Evolutionary conservation across 1,140 invertebrate genomes (phyloP), one percentile per base, ranked within the genome.

Genomic region (Zaprionus davidi): DNA sequence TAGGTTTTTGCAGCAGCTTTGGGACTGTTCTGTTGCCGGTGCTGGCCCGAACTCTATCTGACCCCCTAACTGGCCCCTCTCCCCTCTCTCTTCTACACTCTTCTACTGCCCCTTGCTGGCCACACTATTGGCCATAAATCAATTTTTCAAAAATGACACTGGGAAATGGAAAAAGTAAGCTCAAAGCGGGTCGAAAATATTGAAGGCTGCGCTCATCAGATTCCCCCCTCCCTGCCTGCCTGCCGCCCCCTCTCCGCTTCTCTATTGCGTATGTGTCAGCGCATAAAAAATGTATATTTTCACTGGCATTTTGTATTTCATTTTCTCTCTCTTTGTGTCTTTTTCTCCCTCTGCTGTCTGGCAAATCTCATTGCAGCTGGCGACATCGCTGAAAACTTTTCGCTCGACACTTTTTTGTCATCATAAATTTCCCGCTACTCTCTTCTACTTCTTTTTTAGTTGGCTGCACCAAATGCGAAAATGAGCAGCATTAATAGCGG

Each of bases 121-220:
- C 71, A 74, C 76, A 76, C 85, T 88, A 88, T 88, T 88, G 84
- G 85, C 85, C 66, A 88, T 88, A 88, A 88, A 88, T 88, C 84
- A 88, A 88, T 88, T 88, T 88, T 88, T 90, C 81, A 90, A 90
- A 88, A 88, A 84, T 88, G 84, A 88, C 84, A 88, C 84, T 88
- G 84, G 84, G 84, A 88, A 88, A 88, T 88, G 84, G 84, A 88
- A 88, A 88, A 88, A 88, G 84, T 88, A 88, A 88, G 81, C 84
- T 88, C 84, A 84, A 88, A 88, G 85, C 84, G 71, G 69, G 63
- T 70, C 83, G 82, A 82, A 46, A 46, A 82, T 82, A 82, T 82
- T 82, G 81, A 83, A 83, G 79, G 80, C 80, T 76, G 71, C 71
- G 12, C 69, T 71, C 53, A 64, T 64, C 51, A 36, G n/a, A 46